Evolutionary conservation across 2,113 vertebrate genomes (phyloP).

Genomic region (Prunella fulvescens): DNA sequence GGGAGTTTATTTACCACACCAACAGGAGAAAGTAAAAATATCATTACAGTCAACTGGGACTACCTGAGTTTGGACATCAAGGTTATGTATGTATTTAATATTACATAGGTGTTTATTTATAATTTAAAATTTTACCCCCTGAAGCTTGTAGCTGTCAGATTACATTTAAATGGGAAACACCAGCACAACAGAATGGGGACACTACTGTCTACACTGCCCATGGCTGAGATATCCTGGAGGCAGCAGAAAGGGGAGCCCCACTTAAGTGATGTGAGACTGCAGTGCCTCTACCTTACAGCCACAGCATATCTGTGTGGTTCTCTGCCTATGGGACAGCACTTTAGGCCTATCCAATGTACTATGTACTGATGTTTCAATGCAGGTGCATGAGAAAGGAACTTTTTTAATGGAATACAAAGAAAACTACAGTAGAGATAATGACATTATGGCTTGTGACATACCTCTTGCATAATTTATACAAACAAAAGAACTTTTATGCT

Average conservation of each 20-base stretch:
- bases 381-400: neutral
- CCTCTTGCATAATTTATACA: neutral
- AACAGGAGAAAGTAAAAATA: neutral
- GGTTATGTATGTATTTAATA: neutral
- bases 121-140: neutral
- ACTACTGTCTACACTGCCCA: neutral
- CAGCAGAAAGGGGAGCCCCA: neutral
- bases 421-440: neutral
- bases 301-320: fast-evolving
- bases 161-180: neutral
- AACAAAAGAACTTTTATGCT: neutral
- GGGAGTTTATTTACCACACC: neutral
- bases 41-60: neutral
- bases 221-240: neutral
- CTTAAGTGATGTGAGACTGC: neutral
- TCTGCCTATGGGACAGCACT: neutral
- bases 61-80: neutral
- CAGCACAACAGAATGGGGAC: neutral
- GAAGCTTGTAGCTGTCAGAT: neutral
- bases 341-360: neutral
- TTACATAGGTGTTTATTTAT: neutral
- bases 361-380: neutral
- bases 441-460: neutral
- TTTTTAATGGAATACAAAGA: neutral
- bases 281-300: neutral